Evolutionary conservation across 2,888 invertebrate genomes (phyloP).

Genomic region (Himalopsyche tibetana): DNA sequence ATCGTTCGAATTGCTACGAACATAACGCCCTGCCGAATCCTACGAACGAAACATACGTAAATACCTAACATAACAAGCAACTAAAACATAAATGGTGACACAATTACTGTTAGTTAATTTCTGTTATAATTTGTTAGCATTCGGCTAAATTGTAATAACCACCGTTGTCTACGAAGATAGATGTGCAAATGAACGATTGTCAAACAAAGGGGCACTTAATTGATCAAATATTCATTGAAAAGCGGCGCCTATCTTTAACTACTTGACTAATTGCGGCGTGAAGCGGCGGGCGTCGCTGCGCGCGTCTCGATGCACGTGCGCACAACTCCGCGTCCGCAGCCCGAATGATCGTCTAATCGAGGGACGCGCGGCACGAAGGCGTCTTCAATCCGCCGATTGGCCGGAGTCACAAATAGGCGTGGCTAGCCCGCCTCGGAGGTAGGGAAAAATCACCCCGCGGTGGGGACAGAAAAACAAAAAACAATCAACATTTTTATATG

Average conservation of each 20-base stretch:
- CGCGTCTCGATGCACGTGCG: constrained; percentile 43
- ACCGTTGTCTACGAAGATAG: too few relatives aligned
- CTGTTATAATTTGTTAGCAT: too few relatives aligned
- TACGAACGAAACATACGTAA: too few relatives aligned
- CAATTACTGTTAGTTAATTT: too few relatives aligned
- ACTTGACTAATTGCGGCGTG: background rate
- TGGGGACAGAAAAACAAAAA: constrained; percentile 65
- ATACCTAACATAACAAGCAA: too few relatives aligned
- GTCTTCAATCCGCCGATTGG: constrained; percentile 1
- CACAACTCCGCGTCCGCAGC: constrained; percentile 49
- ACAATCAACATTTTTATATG: constrained; percentile 65
- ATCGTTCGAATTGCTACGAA: too few relatives aligned
- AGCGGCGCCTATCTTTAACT: constrained; percentile 1
- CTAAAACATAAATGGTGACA: too few relatives aligned
- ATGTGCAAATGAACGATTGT: too few relatives aligned
- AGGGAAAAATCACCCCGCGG: constrained; percentile 61
- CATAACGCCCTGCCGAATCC: too few relatives aligned
- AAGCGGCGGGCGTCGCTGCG: background rate
- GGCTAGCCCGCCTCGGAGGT: constrained; percentile 59
- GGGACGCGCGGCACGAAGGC: constrained; percentile 45
- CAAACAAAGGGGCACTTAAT: too few relatives aligned
- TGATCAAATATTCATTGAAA: constrained; percentile 8
- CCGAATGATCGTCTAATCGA: constrained; percentile 58
- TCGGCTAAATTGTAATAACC: too few relatives aligned
- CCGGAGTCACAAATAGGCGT: constrained; percentile 40